Evolutionary conservation across 2,113 vertebrate genomes (phyloP).

Genomic region (Ranitomeya imitator): DNA sequence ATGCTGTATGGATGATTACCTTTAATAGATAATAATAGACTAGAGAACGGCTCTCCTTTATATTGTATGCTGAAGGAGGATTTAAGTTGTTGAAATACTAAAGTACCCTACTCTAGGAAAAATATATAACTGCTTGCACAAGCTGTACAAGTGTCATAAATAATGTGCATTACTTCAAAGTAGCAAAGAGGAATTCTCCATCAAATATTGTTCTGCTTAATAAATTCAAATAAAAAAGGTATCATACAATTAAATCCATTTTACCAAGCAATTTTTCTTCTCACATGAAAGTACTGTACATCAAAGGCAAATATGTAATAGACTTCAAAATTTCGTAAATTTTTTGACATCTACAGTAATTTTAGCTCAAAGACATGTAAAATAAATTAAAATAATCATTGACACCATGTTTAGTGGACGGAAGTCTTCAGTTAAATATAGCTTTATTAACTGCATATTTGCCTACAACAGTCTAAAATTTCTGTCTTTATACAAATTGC

Average conservation of each 20-base stretch:
- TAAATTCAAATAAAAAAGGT: background rate
- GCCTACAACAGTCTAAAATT: background rate
- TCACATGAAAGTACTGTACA: constrained; percentile 19
- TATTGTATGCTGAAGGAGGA: background rate
- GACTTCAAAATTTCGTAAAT: background rate
- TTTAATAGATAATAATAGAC: background rate
- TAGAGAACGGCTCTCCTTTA: background rate
- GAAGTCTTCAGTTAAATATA: background rate
- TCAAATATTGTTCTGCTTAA: constrained; percentile 4
- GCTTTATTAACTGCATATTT: background rate
- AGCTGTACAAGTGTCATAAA: constrained; percentile 13
- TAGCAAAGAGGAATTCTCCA: background rate
- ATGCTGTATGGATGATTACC: background rate
- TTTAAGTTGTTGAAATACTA: background rate
- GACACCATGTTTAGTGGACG: background rate
- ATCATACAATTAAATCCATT: constrained; percentile 11
- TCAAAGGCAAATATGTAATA: constrained; percentile 23
- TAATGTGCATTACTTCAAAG: constrained; percentile 17
- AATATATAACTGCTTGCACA: background rate
- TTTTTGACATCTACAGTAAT: background rate
- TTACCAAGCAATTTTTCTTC: constrained; percentile 12
- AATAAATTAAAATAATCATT: background rate
- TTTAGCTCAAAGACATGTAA: constrained; percentile 27
- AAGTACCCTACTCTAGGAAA: background rate
- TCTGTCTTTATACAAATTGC: background rate